These are phyloP conservation scores for Ichneumon xanthorius DNA, from an alignment of 2,888 invertebrate genomes.

Conservation along the genomic window DNA sequence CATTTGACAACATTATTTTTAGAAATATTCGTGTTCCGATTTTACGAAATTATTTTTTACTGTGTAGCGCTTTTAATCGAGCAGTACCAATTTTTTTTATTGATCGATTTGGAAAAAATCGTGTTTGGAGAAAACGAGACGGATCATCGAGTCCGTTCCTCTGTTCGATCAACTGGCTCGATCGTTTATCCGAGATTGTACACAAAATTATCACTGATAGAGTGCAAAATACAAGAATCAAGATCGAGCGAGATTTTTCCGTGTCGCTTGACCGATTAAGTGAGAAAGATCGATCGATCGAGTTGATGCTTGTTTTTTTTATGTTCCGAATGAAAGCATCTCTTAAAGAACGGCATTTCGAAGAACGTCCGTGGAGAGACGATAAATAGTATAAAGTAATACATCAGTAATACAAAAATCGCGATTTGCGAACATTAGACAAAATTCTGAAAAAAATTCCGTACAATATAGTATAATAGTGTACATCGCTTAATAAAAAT, in stretches of 20 bases:
- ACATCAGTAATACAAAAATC: too few relatives aligned
- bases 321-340: too few relatives aligned
- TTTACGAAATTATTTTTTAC: neutral
- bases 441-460: too few relatives aligned
- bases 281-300: neutral
- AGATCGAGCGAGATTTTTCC: constrained; percentile 13
- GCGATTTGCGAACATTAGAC: too few relatives aligned
- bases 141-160: neutral
- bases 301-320: neutral
- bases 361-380: too few relatives aligned
- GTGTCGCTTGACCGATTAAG: neutral
- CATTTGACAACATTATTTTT: too few relatives aligned
- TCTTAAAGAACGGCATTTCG: too few relatives aligned
- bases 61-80: neutral
- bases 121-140: neutral
- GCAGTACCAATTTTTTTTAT: neutral
- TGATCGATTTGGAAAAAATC: neutral
- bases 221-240: constrained; percentile 1
- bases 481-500: too few relatives aligned
- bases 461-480: too few relatives aligned
- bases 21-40: too few relatives aligned
- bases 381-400: too few relatives aligned
- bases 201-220: neutral
- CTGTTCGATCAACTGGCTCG: neutral
- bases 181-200: neutral